Evolutionary conservation across 2,113 vertebrate species (phyloP), one percentile per base, ranked within the genome.

Genomic region (Pollachius pollachius): DNA sequence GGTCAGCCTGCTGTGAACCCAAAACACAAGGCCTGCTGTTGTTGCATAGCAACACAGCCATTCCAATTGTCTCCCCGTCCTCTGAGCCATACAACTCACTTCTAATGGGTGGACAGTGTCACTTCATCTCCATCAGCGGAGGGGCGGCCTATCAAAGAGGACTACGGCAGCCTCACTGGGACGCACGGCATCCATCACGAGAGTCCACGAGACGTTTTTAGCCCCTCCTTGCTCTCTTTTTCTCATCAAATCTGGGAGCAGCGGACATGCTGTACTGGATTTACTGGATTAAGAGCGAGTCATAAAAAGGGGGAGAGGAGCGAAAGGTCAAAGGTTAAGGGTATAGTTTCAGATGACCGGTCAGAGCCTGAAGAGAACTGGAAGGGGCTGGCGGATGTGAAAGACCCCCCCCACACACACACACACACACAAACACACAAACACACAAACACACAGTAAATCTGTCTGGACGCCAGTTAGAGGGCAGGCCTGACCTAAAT

Each of bases 391-490:
- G 30, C 30, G 30, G 30, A 34, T 34, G 30, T 34, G 30, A 34
- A 34, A 34, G 30, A 3, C 30, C 41, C 8, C 41, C 8, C 37
- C 5, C 37, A 41, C 37, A 41, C 37, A 41, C 37, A 41, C 37
- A 41, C 37, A 41, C 37, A 41, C 37, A 41, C 37, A 41, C 6
- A 41, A 1, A 41, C 37, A 41, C 37, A 41, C 37, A 41, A 1
- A 41, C 6, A 41, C 37, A 41, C 75, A 78, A 75, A 79, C 72
- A 73, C 68, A 74, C 71, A 54, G 74, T 86, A 86, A 79, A 84
- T 83, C 77, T 81, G 77, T 79, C 79, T 77, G 81, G 76, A 78
- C 79, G 78, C 85, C 81, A 85, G 85, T 84, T 84, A 81, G 77
- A 84, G 78, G 64, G 8, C 21, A 71, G 70, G 77, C 72, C 72